Base-by-base conservation (phyloP, 2,113 vertebrate species). In the Callionymus lyra region DNA sequence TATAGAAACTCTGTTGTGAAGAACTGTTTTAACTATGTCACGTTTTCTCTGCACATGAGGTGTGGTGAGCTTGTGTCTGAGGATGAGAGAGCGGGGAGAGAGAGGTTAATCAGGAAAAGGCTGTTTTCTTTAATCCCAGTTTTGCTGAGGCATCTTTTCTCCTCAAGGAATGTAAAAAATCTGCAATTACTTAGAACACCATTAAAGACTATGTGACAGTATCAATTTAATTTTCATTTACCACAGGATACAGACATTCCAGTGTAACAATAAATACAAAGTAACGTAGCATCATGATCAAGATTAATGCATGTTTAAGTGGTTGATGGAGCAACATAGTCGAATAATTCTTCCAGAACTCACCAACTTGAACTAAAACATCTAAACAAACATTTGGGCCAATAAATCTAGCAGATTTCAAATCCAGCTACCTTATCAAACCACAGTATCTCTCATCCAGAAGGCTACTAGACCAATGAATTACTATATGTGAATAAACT, bases 161-260 rank as follows among this genome's bases (percentile, higher is more conserved):
- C 61, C 68, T 53, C 34, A 43, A 59, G 60, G 69, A 41, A 41
- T 21, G 18, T 4, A 39, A 39, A 39, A 35, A 27, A 27, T 43
- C 59, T 65, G 62, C 80, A 77, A 77, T 77, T 70, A 76, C 70
- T 77, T 79, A 63, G 72, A 81, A 79, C 65, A 48, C 66, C 65
- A 72, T 75, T 72, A 68, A 64, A 65, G 60, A 62, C 60, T 68
- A 66, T 79, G 73, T 79, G 77, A 79, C 80, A 72, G 70, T 69
- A 75, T 79, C 77, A 77, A 79, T 82, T 82, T 79, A 77, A 79
- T 77, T 82, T 72, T 72, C 77, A 73, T 80, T 82, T 80, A 82
- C 71, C 65, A 75, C 6, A 51, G 59, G 68, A 44, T 53, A 52
- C 55, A 58, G 44, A 76, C 44, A 47, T 53, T 65, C 31, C 49